A percentile compares a stretch with the other conserved stretches of the same genome.
Evolutionary conservation across 2,888 invertebrate genomes (phyloP).

Genomic region (Chesias legatella): DNA sequence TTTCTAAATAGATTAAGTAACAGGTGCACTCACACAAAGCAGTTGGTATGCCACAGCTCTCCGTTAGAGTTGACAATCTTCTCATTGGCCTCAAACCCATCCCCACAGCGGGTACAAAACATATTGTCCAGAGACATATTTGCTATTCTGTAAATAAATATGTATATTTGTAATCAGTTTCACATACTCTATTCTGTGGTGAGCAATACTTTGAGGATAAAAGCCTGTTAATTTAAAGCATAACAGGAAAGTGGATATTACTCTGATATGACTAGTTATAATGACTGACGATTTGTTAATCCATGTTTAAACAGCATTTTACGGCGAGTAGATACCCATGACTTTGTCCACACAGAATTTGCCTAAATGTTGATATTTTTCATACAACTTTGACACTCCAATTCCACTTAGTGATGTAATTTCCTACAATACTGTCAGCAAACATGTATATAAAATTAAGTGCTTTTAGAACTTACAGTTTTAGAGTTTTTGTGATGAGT

Average conservation of each 20-base stretch:
- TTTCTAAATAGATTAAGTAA: constrained; percentile 6
- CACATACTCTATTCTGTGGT: neutral
- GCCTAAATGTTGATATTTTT: too few relatives aligned
- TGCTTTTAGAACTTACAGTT: too few relatives aligned
- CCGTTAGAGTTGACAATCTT: constrained; percentile 99
- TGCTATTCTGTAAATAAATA: constrained; percentile 55
- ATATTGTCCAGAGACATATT: constrained; percentile 94
- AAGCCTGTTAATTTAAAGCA: constrained; percentile 7
- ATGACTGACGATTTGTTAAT: constrained; percentile 5
- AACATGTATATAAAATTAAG: too few relatives aligned
- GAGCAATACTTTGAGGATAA: constrained; percentile 18
- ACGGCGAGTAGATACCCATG: too few relatives aligned
- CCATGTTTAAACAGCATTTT: neutral
- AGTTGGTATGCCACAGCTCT: constrained; percentile 98
- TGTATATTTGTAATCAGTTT: too few relatives aligned
- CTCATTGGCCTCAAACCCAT: constrained; percentile 97
- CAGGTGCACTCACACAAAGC: constrained; percentile 93
- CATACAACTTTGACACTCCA: too few relatives aligned
- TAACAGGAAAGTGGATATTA: constrained; percentile 21
- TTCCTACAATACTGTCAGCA: too few relatives aligned
- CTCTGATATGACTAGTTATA: neutral
- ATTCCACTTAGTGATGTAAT: too few relatives aligned
- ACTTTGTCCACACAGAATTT: too few relatives aligned
- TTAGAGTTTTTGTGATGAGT: too few relatives aligned
- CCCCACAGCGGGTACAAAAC: constrained; percentile 96